A percentile compares a stretch with the other conserved stretches of the same genome.
Evolutionary conservation across 2,888 invertebrate genomes (phyloP).

Genomic region (Orthosia incerta): DNA sequence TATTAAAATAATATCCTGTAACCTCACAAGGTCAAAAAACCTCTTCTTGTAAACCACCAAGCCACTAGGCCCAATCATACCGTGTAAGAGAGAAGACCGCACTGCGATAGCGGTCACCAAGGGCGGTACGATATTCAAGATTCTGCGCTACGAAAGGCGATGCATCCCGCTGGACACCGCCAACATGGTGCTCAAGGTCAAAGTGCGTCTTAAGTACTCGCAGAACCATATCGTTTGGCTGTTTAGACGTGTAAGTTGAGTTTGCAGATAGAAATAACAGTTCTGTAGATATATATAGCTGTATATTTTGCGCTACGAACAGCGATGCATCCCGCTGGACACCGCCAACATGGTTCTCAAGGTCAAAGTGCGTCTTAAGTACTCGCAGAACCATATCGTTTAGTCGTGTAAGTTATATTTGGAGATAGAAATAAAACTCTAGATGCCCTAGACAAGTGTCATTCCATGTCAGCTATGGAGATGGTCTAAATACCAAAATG

Average conservation of each 20-base stretch:
- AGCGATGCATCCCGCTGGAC: constrained; percentile 84
- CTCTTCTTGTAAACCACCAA: not conserved
- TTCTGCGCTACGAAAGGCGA: constrained; percentile 82
- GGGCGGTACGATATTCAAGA: constrained; percentile 67
- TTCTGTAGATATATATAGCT: not conserved
- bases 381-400: constrained; percentile 91
- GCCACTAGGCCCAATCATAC: constrained; percentile 21
- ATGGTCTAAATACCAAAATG: too few relatives aligned
- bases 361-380: constrained; percentile 91
- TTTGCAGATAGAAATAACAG: not conserved
- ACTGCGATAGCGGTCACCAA: constrained; percentile 40
- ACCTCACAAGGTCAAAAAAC: not conserved
- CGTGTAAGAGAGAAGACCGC: constrained; percentile 41
- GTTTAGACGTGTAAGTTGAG: constrained; percentile 90
- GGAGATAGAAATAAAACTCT: not conserved
- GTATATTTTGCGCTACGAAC: constrained; percentile 80
- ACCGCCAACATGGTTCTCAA: constrained; percentile 90
- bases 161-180: constrained; percentile 85
- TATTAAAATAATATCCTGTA: not conserved
- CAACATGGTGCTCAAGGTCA: constrained; percentile 91
- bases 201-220: constrained; percentile 91
- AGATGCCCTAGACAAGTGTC: too few relatives aligned
- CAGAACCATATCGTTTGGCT: constrained; percentile 91
- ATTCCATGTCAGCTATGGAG: too few relatives aligned
- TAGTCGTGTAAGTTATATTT: constrained; percentile 87